Conservation (phyloP, 2,113 vertebrate species). For the Forbesichthys agassizii region DNA sequence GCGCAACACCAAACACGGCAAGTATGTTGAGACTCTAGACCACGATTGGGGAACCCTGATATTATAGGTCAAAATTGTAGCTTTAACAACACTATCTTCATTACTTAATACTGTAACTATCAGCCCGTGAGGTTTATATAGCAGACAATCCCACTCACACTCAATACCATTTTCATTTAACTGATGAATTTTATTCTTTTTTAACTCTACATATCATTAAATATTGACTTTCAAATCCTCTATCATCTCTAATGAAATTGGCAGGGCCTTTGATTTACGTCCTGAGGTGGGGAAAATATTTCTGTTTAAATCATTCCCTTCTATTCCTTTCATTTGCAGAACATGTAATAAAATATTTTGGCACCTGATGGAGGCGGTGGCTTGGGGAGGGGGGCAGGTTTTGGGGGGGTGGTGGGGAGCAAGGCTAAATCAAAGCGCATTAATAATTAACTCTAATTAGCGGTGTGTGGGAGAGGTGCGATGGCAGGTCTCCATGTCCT, state of each 20-base stretch:
- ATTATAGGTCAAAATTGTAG: background rate
- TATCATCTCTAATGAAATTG: slow-evolving; percentile 65
- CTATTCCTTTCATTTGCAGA: slow-evolving; percentile 76
- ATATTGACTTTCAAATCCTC: slow-evolving; percentile 63
- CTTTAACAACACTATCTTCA: background rate
- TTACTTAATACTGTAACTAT: background rate
- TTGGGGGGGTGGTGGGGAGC: slow-evolving; percentile 31
- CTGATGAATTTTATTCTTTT: slow-evolving; percentile 39
- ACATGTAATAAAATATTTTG: slow-evolving; percentile 68
- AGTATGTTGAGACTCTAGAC: background rate
- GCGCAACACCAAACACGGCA: background rate
- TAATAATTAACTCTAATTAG: slow-evolving; percentile 83
- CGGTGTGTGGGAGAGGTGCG: slow-evolving; percentile 70
- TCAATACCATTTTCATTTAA: background rate
- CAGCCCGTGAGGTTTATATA: background rate
- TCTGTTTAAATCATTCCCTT: slow-evolving; percentile 74
- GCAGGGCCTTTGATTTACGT: slow-evolving; percentile 69
- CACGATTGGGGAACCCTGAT: too few species aligned
- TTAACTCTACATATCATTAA: slow-evolving; percentile 56
- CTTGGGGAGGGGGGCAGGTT: background rate
- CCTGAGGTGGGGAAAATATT: slow-evolving; percentile 56
- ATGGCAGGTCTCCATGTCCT: slow-evolving; percentile 63
- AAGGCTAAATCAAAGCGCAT: slow-evolving; percentile 78
- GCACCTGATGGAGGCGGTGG: slow-evolving; percentile 58
- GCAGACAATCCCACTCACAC: background rate